These are phyloP conservation scores for Onychomys torridus DNA, from an alignment of 2,797 vertebrate species.

Conservation along the genomic window DNA sequence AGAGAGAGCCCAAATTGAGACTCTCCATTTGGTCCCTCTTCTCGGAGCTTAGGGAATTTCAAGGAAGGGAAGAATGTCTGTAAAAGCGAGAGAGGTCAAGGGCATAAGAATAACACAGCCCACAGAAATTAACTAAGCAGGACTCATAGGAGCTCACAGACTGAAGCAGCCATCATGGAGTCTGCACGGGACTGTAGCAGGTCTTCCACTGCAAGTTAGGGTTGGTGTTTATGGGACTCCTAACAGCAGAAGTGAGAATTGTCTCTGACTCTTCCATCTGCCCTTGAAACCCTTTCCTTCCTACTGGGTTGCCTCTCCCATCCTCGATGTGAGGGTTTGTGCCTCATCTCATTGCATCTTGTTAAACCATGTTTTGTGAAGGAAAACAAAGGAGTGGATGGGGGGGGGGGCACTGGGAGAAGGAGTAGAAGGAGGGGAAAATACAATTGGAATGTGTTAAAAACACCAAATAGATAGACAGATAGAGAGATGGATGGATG, in stretches of 20 bases:
- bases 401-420: not conserved
- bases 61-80: not conserved
- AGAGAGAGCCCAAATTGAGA: not conserved
- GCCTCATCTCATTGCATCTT: not conserved
- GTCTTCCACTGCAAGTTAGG: no score
- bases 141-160: not conserved
- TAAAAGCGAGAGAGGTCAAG: not conserved
- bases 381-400: not conserved
- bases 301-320: not conserved
- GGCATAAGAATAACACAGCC: not conserved
- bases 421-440: not conserved
- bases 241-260: not conserved
- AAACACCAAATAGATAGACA: not conserved
- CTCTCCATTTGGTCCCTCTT: not conserved
- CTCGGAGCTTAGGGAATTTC: not conserved
- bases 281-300: not conserved
- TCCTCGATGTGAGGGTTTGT: not conserved
- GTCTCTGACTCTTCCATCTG: not conserved
- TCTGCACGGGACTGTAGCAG: not conserved
- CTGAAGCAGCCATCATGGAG: not conserved
- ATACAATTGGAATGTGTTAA: not conserved
- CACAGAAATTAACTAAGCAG: not conserved
- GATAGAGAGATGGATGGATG: no score
- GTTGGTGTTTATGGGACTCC: not conserved
- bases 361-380: not conserved